Evolutionary conservation across 2,113 vertebrate genomes (phyloP), one percentile per base, ranked within the genome.

Genomic region (Gadus chalcogrammus): DNA sequence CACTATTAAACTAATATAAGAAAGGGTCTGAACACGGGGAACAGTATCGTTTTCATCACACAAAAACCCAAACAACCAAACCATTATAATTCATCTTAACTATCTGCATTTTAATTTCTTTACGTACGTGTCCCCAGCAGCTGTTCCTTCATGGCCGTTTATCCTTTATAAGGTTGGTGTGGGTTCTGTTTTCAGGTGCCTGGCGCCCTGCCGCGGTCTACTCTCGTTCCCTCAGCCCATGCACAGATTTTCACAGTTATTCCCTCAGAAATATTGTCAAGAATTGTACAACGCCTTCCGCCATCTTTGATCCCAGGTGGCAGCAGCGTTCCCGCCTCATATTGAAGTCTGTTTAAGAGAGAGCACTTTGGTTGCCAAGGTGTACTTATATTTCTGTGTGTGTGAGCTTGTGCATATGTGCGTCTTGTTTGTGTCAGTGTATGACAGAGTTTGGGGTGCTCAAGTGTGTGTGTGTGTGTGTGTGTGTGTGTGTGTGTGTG

Each of bases 301-400:
- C 81, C 72, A 69, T 84, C 81, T 79, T 79, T 77, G 80, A 78
- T 87, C 81, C 82, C 81, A 76, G 66, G 82, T 82, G 84, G 86
- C 84, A 77, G 84, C 80, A 76, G 79, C 67, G 69, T 87, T 83
- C 71, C 78, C 84, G 86, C 88, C 79, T 82, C 79, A 85, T 81
- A 77, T 89, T 88, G 83, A 87, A 87, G 88, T 91, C 86, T 84
- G 84, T 88, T 89, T 87, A 86, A 90, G 84, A 91, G 87, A 91
- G 89, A 93, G 92, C 91, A 93, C 92, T 93, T 93, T 93, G 92
- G 92, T 93, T 89, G 89, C 88, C 79, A 84, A 88, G 75, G 84
- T 87, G 83, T 88, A 81, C 83, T 76, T 75, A 17, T 73, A 20
- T 83, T n/a, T 78, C 58, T 78, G 65, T 82, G 75, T 71, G 35